These are phyloP conservation scores for Hippasteria phrygiana DNA, from an alignment of 53 echinoderm and acorn worm genomes.

Conservation along the genomic window DNA sequence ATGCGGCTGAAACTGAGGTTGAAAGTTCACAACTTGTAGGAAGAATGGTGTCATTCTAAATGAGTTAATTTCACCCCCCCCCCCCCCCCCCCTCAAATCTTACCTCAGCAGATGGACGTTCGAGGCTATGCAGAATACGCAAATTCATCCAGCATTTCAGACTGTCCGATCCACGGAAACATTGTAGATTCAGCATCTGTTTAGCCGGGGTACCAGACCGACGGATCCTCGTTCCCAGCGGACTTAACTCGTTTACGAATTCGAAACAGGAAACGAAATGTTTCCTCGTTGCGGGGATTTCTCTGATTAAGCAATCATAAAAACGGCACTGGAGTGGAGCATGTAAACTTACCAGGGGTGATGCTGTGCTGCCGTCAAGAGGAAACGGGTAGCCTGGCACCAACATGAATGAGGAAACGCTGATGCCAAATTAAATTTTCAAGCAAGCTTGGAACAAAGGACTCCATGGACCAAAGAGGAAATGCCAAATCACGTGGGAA, in stretches of 20 bases:
- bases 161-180: neutral
- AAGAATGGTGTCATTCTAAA: neutral
- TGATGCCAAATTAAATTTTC: slow-evolving; percentile 20
- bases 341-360: neutral
- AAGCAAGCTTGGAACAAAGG: slow-evolving; percentile 26
- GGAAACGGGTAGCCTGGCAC: neutral
- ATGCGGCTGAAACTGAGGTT: neutral
- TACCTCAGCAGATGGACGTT: slow-evolving; percentile 19
- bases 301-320: slow-evolving; percentile 43
- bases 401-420: slow-evolving; percentile 1
- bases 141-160: slow-evolving; percentile 1
- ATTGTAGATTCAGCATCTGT: neutral
- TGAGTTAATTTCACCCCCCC: too few relatives aligned
- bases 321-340: neutral
- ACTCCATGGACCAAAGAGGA: neutral
- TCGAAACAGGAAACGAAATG: slow-evolving; percentile 42
- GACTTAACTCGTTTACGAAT: slow-evolving; percentile 36
- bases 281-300: slow-evolving; percentile 41
- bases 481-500: slow-evolving; percentile 11
- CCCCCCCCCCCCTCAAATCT: too few relatives aligned
- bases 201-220: slow-evolving; percentile 22
- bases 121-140: slow-evolving; percentile 14
- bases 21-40: neutral
- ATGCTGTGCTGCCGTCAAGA: neutral
- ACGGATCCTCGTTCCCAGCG: slow-evolving; percentile 34